Conservation (phyloP, 2,113 vertebrate species). For the Xiphorhynchus elegans region DNA sequence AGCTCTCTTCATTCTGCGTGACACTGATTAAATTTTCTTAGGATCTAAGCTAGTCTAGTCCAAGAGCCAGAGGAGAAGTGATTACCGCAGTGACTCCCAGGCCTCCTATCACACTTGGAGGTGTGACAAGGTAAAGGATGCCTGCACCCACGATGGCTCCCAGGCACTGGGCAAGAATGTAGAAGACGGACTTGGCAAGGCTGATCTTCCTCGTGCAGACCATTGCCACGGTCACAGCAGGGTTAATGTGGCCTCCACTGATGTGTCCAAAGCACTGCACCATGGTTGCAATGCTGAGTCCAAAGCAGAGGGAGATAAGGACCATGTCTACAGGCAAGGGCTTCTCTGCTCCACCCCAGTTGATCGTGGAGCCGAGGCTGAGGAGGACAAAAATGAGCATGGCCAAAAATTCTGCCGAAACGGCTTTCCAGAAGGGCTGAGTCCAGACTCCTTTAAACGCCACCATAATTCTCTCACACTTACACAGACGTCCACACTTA, state of each 20-base stretch:
- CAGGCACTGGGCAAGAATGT: slow-evolving; percentile 90
- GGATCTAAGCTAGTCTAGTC: background rate
- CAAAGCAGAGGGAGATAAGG: slow-evolving; percentile 95
- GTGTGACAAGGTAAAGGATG: slow-evolving; percentile 90
- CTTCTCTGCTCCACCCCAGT: slow-evolving; percentile 85
- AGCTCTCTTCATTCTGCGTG: background rate
- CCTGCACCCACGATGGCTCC: slow-evolving; percentile 88
- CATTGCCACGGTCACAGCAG: slow-evolving; percentile 91
- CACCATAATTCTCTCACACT: slow-evolving; percentile 84
- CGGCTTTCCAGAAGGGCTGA: slow-evolving; percentile 94
- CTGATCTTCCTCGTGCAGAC: slow-evolving; percentile 91
- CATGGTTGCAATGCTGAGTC: slow-evolving; percentile 96
- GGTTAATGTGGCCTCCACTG: slow-evolving; percentile 95
- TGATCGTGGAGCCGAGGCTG: slow-evolving; percentile 91
- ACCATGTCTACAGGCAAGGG: slow-evolving; percentile 86
- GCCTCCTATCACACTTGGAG: slow-evolving; percentile 78
- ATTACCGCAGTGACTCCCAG: slow-evolving; percentile 90
- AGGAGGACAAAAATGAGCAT: slow-evolving; percentile 93
- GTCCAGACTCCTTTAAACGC: slow-evolving; percentile 97
- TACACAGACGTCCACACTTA: slow-evolving; percentile 84
- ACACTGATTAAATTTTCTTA: background rate
- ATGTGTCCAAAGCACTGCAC: slow-evolving; percentile 97
- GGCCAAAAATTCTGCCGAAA: slow-evolving; percentile 90
- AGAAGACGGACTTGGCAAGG: slow-evolving; percentile 91
- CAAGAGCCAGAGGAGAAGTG: background rate